Evolutionary conservation across 2,888 invertebrate genomes (phyloP).

Genomic region (Geophilus truncorum): DNA sequence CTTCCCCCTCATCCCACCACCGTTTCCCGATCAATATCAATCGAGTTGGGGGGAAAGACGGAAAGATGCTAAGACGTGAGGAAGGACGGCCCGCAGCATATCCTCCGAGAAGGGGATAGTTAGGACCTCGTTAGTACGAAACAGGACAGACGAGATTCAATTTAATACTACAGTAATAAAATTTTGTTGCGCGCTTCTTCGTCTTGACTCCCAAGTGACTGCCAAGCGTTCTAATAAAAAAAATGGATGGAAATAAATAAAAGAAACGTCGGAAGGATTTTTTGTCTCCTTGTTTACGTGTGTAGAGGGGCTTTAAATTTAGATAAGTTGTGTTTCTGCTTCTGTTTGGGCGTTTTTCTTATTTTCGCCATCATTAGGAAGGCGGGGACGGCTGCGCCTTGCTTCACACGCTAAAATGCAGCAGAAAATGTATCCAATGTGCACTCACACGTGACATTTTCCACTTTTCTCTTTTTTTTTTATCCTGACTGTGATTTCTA

Average conservation of each 20-base stretch:
- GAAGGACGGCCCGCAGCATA: not conserved
- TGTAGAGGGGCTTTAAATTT: not conserved
- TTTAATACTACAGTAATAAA: not conserved
- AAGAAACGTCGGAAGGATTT: not conserved
- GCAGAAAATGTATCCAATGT: not conserved
- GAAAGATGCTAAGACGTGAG: not conserved
- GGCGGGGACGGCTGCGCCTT: not conserved
- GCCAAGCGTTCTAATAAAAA: not conserved
- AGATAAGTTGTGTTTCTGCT: not conserved
- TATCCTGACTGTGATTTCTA: slow-evolving; percentile 13
- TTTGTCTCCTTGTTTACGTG: not conserved
- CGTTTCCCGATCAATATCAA: slow-evolving; percentile 21
- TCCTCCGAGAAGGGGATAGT: not conserved
- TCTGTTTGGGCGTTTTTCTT: not conserved
- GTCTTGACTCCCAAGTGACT: not conserved
- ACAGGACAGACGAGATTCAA: not conserved
- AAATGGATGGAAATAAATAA: not conserved
- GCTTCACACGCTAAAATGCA: not conserved
- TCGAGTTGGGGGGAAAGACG: not conserved
- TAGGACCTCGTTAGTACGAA: not conserved
- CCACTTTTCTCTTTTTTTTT: not conserved
- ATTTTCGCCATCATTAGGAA: slow-evolving; percentile 2
- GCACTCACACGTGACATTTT: not conserved
- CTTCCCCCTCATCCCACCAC: slow-evolving; percentile 1
- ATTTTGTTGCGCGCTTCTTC: not conserved